Evolutionary conservation across 2,888 invertebrate species (phyloP), one percentile per base, ranked within the genome.

Genomic region (Caenorhabditis sp.): DNA sequence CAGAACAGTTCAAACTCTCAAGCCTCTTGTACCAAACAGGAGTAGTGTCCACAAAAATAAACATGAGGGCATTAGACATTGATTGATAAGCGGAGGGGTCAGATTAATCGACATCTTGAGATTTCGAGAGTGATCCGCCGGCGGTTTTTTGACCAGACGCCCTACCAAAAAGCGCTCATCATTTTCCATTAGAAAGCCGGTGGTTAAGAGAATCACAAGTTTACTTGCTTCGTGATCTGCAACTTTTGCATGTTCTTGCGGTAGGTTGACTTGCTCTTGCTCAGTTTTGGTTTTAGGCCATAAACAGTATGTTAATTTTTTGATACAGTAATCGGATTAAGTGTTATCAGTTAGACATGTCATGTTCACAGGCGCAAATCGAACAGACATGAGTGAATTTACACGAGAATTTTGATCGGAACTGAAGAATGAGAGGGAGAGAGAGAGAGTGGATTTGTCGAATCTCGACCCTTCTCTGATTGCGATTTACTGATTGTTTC

Each of bases 201-300:
- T 40, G 20, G n/a, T 37, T 47, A 32, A 9, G 32, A 32, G 32
- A 32, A n/a, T n/a, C 37, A 28, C 62, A 61, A 55, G 61, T 35
- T 24, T 40, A 37, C 9, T 44, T 56, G 56, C 51, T 50, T 32
- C 37, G 37, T 40, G 40, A 24, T 51, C 11, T 24, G 24, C 28
- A 44, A 71, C 26, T 28, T 58, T 76, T 76, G 76, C 55, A 76
- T 76, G 76, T 76, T 76, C 76, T 60, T 65, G 65, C 67, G 65
- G 76, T 76, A 37, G 37, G 60, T 44, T 5, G 26, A 15, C 13
- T 18, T 9, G 32, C n/a, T n/a, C n/a, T n/a, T n/a, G n/a, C n/a
- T n/a, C n/a, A 32, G 32, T 4, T 32, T 4, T 32, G 32, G 32
- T 32, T 9, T 32, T 4, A 32, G 32, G 32, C n/a, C n/a, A n/a